These are phyloP conservation scores for Leptoclinus maculatus DNA, from an alignment of 2,797 vertebrate genomes.

Conservation along the genomic window DNA sequence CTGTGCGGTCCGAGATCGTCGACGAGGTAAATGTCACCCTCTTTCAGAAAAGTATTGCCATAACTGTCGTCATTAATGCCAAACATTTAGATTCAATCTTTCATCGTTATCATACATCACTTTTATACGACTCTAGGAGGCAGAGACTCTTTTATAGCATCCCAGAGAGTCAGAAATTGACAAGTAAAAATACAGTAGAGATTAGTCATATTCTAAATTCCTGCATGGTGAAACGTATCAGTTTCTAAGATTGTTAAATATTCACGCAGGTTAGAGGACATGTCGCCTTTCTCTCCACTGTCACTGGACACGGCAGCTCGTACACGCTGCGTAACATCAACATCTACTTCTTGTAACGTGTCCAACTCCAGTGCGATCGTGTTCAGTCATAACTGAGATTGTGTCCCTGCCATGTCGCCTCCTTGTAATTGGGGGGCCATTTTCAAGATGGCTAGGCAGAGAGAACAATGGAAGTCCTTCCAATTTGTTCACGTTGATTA, in stretches of 20 bases:
- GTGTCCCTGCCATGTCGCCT: constrained; percentile 26
- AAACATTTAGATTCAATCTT: constrained; percentile 58
- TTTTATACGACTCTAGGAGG: background rate
- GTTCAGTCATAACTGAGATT: constrained; percentile 39
- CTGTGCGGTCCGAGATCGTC: constrained; percentile 24
- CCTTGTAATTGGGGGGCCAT: constrained; percentile 52
- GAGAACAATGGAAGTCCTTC: constrained; percentile 61
- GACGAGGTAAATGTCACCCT: constrained; percentile 67
- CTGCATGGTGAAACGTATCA: background rate
- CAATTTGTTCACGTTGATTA: constrained; percentile 69
- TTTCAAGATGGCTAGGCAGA: constrained; percentile 65
- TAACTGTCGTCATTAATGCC: constrained; percentile 68
- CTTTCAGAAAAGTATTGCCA: constrained; percentile 69
- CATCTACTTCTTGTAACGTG: background rate
- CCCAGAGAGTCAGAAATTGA: constrained; percentile 34
- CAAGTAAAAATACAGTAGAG: background rate
- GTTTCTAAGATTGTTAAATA: background rate
- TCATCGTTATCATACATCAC: constrained; percentile 36
- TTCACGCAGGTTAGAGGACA: background rate
- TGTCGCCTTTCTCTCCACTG: background rate
- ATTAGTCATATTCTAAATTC: background rate
- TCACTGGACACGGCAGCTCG: background rate
- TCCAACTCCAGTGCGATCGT: constrained; percentile 37
- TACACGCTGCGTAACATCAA: background rate
- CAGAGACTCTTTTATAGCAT: constrained; percentile 27